phyloP scores from a whole-genome alignment of 2,113 vertebrate genomes.

The Eolophus roseicapilla region DNA sequence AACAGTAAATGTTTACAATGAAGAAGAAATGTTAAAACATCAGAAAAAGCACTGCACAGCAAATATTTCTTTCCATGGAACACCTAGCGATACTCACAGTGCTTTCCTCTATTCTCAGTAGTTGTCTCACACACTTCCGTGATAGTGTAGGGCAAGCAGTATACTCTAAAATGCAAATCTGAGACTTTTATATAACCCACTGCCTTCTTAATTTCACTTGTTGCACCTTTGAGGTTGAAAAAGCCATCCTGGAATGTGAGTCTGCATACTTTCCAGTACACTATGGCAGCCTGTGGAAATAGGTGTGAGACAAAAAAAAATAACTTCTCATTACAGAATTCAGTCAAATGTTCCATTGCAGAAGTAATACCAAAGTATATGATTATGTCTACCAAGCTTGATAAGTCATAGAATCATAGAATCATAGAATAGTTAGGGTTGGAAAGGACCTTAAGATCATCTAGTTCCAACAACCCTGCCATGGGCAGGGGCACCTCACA shows the following conservation, averaged over 20 bases:
- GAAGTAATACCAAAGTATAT: background rate
- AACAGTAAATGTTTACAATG: background rate
- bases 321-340: background rate
- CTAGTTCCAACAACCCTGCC: no score
- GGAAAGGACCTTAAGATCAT: no score
- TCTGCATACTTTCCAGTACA: background rate
- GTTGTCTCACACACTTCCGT: background rate
- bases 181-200: background rate
- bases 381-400: background rate
- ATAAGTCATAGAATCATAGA: background rate
- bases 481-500: no score
- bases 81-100: background rate
- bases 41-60: background rate
- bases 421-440: no score
- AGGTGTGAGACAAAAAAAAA: background rate
- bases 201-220: background rate
- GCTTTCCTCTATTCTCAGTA: background rate
- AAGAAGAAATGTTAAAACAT: background rate
- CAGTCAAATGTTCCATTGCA: background rate
- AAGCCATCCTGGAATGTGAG: background rate
- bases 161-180: background rate
- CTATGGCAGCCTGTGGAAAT: background rate
- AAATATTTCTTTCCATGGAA: background rate
- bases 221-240: background rate
- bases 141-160: background rate